A percentile compares a stretch with the other conserved stretches of the same genome.
These are phyloP conservation scores for Pelodytes ibericus DNA, from an alignment of 2,797 vertebrate species.

Conservation along the genomic window DNA sequence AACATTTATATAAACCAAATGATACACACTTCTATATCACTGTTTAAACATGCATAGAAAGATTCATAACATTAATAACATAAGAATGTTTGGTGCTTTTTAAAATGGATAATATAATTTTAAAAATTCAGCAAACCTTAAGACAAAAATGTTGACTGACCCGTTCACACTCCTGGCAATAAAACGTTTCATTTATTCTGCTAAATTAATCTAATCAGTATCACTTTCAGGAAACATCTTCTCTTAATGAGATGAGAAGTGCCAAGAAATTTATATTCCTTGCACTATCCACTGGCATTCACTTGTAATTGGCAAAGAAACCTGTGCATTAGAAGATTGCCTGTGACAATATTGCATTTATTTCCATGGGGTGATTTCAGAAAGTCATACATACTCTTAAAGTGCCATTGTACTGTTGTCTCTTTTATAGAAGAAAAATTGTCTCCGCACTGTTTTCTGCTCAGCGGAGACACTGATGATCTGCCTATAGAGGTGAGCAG, in stretches of 20 bases:
- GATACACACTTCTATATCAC: too few species aligned
- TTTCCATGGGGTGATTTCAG: background rate
- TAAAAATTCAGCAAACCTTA: background rate
- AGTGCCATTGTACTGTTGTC: too few species aligned
- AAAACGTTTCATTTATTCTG: conserved; percentile 30
- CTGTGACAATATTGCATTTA: conserved; percentile 6
- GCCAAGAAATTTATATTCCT: conserved; percentile 40
- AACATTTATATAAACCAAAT: too few species aligned
- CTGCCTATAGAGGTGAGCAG: too few species aligned
- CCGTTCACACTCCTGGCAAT: conserved; percentile 20
- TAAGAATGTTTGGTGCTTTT: too few species aligned
- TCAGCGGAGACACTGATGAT: too few species aligned
- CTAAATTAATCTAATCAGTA: conserved; percentile 48
- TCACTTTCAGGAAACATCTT: conserved; percentile 48
- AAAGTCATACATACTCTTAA: too few species aligned
- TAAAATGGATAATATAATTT: too few species aligned
- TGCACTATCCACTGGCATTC: conserved; percentile 34
- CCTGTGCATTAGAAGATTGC: conserved; percentile 32
- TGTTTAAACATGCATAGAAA: too few species aligned
- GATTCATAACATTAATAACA: too few species aligned
- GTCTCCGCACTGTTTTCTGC: too few species aligned
- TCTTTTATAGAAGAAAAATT: too few species aligned
- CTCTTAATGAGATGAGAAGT: conserved; percentile 45
- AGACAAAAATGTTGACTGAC: conserved; percentile 21
- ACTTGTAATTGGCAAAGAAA: conserved; percentile 39